Base-by-base conservation (phyloP, 1,140 invertebrate genomes). In the Rhyzopertha dominica region DNA sequence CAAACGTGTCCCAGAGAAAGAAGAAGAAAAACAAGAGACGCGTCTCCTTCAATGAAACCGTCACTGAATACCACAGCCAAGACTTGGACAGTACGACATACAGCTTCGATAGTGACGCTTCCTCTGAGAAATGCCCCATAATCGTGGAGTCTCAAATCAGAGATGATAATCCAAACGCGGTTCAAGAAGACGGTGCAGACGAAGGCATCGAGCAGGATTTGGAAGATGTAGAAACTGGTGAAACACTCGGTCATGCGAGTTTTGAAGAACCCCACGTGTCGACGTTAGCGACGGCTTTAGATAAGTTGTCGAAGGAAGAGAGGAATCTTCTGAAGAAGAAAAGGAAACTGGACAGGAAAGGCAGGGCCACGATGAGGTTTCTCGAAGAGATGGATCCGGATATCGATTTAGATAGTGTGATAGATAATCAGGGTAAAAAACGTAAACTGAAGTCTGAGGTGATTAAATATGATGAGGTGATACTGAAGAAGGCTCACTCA, bases 1-100 rank as follows among this genome's bases (percentile, higher is more conserved):
- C 42, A n/a, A 53, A 44, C 5, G 43, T 30, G 7, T 54, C 35
- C 5, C 23, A 43, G 7, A 62, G 58, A 32, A 60, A 59, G 35
- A 60, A 53, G 28, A 47, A 53, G 29, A 59, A 60, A 34, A 58
- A 60, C 36, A 46, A 53, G 8, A 65, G 65, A 44, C 54, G 47
- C 26, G 64, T 66, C n/a, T 61, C 61, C 5, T 66, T 66, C 39
- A 63, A 65, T 39, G 58, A 58, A 42, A 61, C 60, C 12, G 59
- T 57, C 12, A 41, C 49, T n/a, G 57, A 62, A 48, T 58, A 54
- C 34, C 43, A 46, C 32, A 35, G 25, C n/a, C 43, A 40, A 12
- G 47, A 50, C 12, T 14, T 31, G 9, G 36, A 44, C 30, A 55
- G 54, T 7, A 47, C 34, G 38, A 56, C 53, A 35, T 59, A 57